A percentile compares a stretch with the other conserved stretches of the same genome.
phyloP scores from a whole-genome alignment of 2,113 vertebrate species.

The Martes martes region DNA sequence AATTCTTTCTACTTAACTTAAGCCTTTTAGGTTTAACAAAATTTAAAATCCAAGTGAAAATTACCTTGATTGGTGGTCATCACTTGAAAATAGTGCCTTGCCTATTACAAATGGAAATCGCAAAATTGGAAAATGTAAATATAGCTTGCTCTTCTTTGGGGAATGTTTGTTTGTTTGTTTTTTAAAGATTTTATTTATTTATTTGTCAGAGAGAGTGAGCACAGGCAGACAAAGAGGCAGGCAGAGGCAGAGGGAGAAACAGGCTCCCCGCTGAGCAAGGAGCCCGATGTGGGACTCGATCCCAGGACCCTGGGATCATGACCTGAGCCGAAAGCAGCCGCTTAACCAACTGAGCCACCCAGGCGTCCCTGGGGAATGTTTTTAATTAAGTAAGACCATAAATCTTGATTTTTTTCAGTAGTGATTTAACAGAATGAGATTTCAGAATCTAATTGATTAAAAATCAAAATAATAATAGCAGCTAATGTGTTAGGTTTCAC shows the following conservation, averaged over 20 bases:
- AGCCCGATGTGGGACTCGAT: no score
- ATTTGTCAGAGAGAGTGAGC: no score
- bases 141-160: not conserved
- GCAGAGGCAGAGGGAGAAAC: no score
- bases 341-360: no score
- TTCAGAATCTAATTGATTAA: constrained; percentile 9
- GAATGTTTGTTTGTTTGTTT: not conserved
- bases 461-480: not conserved
- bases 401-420: not conserved
- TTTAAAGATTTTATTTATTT: no score
- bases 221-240: no score
- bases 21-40: not conserved
- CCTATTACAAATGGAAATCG: not conserved
- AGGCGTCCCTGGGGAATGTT: not conserved
- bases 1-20: not conserved
- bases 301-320: no score
- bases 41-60: not conserved
- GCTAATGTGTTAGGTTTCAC: not conserved
- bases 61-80: not conserved
- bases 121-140: not conserved
- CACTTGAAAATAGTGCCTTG: not conserved
- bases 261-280: no score
- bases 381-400: constrained; percentile 12
- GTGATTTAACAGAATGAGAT: not conserved
- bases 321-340: no score